These are phyloP conservation scores for Cecidostiba fungosa DNA, from an alignment of 2,888 invertebrate species.

Conservation along the genomic window DNA sequence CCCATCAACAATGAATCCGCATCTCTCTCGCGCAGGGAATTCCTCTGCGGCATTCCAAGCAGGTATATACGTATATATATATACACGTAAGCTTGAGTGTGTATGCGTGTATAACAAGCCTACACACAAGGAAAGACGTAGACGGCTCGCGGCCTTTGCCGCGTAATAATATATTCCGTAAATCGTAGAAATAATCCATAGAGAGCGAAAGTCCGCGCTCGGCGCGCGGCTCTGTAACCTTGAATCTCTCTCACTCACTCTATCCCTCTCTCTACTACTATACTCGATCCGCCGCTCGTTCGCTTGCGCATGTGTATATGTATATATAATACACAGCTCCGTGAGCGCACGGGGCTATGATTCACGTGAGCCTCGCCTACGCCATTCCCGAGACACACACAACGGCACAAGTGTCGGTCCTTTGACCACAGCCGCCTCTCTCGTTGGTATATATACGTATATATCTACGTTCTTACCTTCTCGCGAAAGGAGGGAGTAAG, in stretches of 20 bases:
- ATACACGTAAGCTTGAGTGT: no score
- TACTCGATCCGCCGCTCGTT: neutral
- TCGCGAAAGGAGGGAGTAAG: neutral
- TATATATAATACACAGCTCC: neutral
- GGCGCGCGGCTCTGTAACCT: slow-evolving; percentile 54
- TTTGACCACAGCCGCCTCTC: slow-evolving; percentile 52
- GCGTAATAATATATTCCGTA: slow-evolving; percentile 63
- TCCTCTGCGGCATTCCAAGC: slow-evolving; percentile 47
- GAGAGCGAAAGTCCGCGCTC: slow-evolving; percentile 62
- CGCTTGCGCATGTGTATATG: neutral
- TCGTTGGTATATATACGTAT: neutral
- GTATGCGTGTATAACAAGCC: neutral
- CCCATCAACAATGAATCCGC: slow-evolving; percentile 32
- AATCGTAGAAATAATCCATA: slow-evolving; percentile 66
- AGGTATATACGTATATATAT: neutral
- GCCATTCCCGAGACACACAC: slow-evolving; percentile 54
- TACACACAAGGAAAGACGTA: slow-evolving; percentile 41
- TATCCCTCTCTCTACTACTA: slow-evolving; percentile 45
- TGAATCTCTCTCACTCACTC: slow-evolving; percentile 59
- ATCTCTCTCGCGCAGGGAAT: slow-evolving; percentile 32
- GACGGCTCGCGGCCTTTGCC: slow-evolving; percentile 57
- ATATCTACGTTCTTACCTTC: neutral
- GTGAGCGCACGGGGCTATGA: slow-evolving; percentile 27
- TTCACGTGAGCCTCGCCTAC: slow-evolving; percentile 60
- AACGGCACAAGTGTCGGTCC: slow-evolving; percentile 54